These are phyloP conservation scores for Agrochola lota DNA, from an alignment of 2,888 invertebrate genomes.

Conservation along the genomic window DNA sequence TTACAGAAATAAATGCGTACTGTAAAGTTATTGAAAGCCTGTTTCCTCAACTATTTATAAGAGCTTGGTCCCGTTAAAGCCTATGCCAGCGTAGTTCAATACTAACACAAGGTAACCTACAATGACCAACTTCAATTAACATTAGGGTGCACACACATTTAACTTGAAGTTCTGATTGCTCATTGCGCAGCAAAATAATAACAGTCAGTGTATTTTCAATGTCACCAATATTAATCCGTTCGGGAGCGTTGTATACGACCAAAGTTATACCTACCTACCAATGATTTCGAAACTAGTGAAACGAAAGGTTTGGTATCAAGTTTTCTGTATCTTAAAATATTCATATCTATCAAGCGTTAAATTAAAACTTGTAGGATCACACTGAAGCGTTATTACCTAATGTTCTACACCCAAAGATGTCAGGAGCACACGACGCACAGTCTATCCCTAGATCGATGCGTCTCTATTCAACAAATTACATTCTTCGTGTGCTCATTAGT, in stretches of 20 bases:
- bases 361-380: neutral
- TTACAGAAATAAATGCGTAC: slow-evolving; percentile 20
- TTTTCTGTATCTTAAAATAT: neutral
- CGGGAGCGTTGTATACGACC: neutral
- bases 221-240: neutral
- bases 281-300: neutral
- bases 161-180: neutral
- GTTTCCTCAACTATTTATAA: slow-evolving; percentile 33
- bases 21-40: slow-evolving; percentile 39
- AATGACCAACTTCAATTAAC: slow-evolving; percentile 1
- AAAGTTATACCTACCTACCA: neutral
- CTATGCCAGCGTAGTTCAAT: neutral
- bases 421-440: neutral
- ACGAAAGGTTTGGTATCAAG: neutral
- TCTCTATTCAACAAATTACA: neutral
- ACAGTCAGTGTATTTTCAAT: neutral
- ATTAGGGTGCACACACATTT: neutral
- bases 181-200: neutral
- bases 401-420: neutral
- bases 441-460: neutral
- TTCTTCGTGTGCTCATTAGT: slow-evolving; percentile 14
- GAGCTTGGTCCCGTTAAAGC: slow-evolving; percentile 9
- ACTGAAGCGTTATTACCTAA: neutral
- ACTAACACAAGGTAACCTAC: neutral
- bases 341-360: neutral